phyloP scores from a whole-genome alignment of 2,113 vertebrate species.

The Scortum barcoo region DNA sequence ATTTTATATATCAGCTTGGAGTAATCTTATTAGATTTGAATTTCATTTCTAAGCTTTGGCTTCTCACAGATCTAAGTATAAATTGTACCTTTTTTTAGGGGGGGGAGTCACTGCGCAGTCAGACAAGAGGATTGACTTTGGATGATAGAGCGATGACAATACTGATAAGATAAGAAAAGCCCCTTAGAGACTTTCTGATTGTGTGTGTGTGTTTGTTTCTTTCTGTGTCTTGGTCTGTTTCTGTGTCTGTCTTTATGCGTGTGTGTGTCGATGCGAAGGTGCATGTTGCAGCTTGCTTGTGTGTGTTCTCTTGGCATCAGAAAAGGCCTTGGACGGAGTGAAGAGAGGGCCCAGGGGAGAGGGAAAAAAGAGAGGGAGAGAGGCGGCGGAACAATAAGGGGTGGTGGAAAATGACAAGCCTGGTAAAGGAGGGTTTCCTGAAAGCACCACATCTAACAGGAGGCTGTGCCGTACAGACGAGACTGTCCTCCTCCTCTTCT shows the following conservation, averaged over 20 bases:
- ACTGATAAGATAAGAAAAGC: conserved; percentile 80
- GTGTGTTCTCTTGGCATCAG: conserved; percentile 73
- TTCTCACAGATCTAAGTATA: conserved; percentile 19
- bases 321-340: conserved; percentile 73
- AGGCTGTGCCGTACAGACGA: conserved; percentile 60
- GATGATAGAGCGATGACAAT: conserved; percentile 80
- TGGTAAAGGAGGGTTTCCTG: conserved; percentile 81
- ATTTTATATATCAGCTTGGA: background rate
- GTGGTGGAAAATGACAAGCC: conserved; percentile 79
- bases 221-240: conserved; percentile 31
- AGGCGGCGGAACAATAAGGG: conserved; percentile 73
- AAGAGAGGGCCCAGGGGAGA: conserved; percentile 54
- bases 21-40: conserved; percentile 8
- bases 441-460: conserved; percentile 76
- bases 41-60: background rate
- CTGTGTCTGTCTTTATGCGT: conserved; percentile 47
- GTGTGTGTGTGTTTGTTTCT: conserved; percentile 53
- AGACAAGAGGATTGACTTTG: conserved; percentile 68
- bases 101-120: conserved; percentile 42
- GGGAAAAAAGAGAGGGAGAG: conserved; percentile 2
- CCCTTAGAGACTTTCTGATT: conserved; percentile 75
- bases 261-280: conserved; percentile 41
- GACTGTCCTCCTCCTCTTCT: conserved; percentile 62
- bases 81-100: conserved; percentile 29
- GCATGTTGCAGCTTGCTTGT: conserved; percentile 76